A percentile compares a stretch with the other conserved stretches of the same genome.
These are phyloP conservation scores for Embidobia sp. DNA, from an alignment of 2,888 invertebrate genomes.

Conservation along the genomic window DNA sequence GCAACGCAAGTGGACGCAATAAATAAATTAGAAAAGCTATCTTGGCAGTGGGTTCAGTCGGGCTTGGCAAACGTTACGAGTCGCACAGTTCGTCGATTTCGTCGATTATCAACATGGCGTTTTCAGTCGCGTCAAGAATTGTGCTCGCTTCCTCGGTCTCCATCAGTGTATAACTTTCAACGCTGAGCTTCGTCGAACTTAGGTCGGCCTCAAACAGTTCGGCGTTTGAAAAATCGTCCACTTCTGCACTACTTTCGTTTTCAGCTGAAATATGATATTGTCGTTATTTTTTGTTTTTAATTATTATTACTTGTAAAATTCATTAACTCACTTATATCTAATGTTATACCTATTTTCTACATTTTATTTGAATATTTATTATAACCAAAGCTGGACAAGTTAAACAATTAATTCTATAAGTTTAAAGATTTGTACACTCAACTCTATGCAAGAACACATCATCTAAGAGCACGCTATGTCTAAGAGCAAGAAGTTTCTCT, in stretches of 20 bases:
- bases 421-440: too few relatives aligned
- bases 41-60: conserved; percentile 48
- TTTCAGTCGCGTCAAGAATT: conserved; percentile 47
- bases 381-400: too few relatives aligned
- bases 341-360: too few relatives aligned
- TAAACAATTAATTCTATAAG: too few relatives aligned
- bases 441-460: too few relatives aligned
- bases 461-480: too few relatives aligned
- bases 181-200: conserved; percentile 83
- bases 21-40: conserved; percentile 56
- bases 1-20: conserved; percentile 42
- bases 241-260: conserved; percentile 66
- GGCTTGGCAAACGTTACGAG: conserved; percentile 67
- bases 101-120: conserved; percentile 67
- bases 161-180: conserved; percentile 83
- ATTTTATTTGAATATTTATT: too few relatives aligned
- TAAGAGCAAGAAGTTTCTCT: too few relatives aligned
- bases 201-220: conserved; percentile 83
- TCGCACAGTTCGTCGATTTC: conserved; percentile 68
- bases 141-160: conserved; percentile 79
- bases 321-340: too few relatives aligned
- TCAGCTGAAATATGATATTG: conserved; percentile 16
- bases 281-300: not conserved
- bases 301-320: conserved; percentile 5
- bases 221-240: conserved; percentile 72